Percentiles rank a stretch among this genome's conserved stretches.
Conservation (phyloP, 2,113 vertebrate species). For the Lasiurus cinereus region DNA sequence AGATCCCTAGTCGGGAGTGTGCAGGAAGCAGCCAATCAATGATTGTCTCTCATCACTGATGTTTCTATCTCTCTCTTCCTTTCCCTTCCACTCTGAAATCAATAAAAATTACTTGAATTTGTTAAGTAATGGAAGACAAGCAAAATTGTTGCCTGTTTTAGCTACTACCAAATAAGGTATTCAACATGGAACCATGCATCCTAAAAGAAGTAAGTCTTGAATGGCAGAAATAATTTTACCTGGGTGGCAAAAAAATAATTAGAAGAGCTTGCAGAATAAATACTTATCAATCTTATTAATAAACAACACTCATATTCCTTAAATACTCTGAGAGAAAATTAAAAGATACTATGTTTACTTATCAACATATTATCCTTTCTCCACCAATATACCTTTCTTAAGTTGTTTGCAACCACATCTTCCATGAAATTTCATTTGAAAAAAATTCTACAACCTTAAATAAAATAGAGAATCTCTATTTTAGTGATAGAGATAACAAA, state of each 20-base stretch:
- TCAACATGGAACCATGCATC: neutral
- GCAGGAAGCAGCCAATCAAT: too few species aligned
- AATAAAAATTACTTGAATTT: neutral
- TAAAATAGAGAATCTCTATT: neutral
- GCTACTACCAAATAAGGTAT: neutral
- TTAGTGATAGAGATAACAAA: neutral
- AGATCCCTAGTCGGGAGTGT: too few species aligned
- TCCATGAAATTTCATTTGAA: neutral
- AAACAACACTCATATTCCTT: neutral
- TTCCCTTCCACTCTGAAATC: neutral
- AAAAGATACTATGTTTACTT: neutral
- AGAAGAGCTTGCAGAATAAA: neutral
- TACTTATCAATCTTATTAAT: neutral
- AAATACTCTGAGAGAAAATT: neutral
- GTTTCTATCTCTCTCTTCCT: too few species aligned
- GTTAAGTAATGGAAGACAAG: neutral
- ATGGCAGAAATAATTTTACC: neutral
- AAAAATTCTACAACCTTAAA: neutral
- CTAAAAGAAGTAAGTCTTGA: neutral
- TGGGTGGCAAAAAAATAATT: neutral
- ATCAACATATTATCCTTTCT: neutral
- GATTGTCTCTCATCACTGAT: too few species aligned
- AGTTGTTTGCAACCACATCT: neutral
- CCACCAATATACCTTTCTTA: neutral
- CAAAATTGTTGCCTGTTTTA: neutral